phyloP scores from a whole-genome alignment of 2,797 vertebrate genomes.

The Dallia pectoralis region DNA sequence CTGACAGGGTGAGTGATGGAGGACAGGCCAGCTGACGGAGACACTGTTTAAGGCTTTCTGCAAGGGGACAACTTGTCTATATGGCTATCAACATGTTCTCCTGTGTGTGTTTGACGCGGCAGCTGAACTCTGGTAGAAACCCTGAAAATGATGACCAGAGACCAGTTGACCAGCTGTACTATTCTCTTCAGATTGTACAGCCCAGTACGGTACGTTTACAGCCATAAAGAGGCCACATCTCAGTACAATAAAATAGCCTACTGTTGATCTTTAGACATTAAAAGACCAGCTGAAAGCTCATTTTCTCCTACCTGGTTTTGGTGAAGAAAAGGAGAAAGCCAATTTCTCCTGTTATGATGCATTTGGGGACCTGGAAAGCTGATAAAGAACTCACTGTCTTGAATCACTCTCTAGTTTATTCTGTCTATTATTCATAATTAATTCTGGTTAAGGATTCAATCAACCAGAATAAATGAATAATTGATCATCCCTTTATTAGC shows the following conservation, averaged over 20 bases:
- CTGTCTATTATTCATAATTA: not conserved
- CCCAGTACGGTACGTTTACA: slow-evolving; percentile 68
- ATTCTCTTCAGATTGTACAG: slow-evolving; percentile 51
- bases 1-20: slow-evolving; percentile 59
- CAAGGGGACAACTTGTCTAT: slow-evolving; percentile 1
- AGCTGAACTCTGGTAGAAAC: slow-evolving; percentile 16
- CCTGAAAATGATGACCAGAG: slow-evolving; percentile 20
- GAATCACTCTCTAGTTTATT: not conserved
- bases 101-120: slow-evolving; percentile 20
- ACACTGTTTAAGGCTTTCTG: not conserved
- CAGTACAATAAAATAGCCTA: not conserved
- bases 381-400: not conserved
- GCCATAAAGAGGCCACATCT: not conserved
- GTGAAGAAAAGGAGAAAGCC: not conserved
- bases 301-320: not conserved
- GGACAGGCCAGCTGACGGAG: not conserved
- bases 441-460: not conserved
- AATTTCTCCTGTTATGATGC: not conserved
- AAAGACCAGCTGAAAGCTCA: not conserved
- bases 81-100: not conserved
- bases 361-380: not conserved
- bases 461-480: not conserved
- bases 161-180: slow-evolving; percentile 34
- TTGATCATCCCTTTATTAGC: not conserved
- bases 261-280: not conserved